phyloP scores from a whole-genome alignment of 92 coral and sea anemone species.

The Parazoanthus darwini region DNA sequence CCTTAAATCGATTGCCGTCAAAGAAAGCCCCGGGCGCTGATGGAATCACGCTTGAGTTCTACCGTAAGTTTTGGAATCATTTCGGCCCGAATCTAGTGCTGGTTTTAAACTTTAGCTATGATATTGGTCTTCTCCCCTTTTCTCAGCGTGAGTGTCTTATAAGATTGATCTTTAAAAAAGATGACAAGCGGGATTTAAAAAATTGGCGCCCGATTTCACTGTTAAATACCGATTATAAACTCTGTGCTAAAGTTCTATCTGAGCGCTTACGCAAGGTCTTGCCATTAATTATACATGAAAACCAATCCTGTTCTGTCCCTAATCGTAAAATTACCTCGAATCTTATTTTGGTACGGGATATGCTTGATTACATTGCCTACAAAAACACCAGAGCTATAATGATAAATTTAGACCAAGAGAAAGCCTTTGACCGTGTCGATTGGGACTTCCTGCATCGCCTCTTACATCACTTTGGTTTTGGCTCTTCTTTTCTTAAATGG shows the following conservation, averaged over 20 bases:
- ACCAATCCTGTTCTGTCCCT: not conserved
- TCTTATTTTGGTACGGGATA: not conserved
- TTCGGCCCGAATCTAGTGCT: no score
- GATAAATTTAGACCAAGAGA: not conserved
- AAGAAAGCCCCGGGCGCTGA: no score
- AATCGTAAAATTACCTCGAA: no score
- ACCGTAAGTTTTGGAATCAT: no score
- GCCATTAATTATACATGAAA: not conserved
- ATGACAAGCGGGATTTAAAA: not conserved
- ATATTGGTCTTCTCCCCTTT: not conserved
- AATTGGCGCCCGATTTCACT: slow-evolving; percentile 9
- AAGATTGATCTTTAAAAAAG: not conserved
- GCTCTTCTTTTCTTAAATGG: not conserved
- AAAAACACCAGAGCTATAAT: not conserved
- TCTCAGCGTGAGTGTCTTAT: not conserved
- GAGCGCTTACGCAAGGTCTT: no score
- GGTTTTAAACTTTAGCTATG: not conserved
- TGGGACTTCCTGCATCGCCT: not conserved
- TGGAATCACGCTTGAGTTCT: no score
- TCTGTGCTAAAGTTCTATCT: no score
- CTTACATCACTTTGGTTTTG: slow-evolving; percentile 1
- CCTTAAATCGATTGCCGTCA: no score
- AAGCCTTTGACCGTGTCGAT: slow-evolving; percentile 7
- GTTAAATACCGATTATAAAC: not conserved
- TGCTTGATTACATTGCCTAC: not conserved